Base-by-base conservation (phyloP, 23 tunicate genomes). In the Trididemnum clinides region DNA sequence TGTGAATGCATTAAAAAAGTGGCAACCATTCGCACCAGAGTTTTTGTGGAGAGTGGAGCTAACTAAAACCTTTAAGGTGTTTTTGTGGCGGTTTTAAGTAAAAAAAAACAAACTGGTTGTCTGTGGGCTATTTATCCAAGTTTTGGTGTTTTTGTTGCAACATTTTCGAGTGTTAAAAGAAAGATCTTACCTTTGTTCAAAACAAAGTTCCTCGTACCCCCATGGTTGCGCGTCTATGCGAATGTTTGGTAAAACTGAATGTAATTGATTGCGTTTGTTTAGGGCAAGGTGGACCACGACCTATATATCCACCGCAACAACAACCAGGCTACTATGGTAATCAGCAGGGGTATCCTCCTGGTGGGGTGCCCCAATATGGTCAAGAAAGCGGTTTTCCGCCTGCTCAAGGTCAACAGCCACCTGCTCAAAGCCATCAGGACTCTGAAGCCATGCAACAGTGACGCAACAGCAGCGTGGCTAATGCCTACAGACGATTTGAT, bases 281-380 rank as follows among this genome's bases (percentile, higher is more conserved):
- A 59, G 66, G 66, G 5, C 66, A 59, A 4, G 66, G 66, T 28
- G 66, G 66, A 4, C 5, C 66, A 19, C 66, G 66, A 3, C 66
- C 66, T 4, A 59, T 10, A 3, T 59, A 59, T 31, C 75, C 37
- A 3, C 75, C 75, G 10, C 54, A 10, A 15, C 54, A 44, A 10
- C 75, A 66, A 66, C 22, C 75, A 29, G 23, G 27, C 4, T 66
- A 66, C 75, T 66, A 29, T 66, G 75, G 75, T 5, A 66, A 66
- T 23, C 75, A 66, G 37, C 75, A 10, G n/a, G 37, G 37, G 7
- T 29, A 6, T 37, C 7, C 10, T 6, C 75, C 75, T 32, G 66
- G 66, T 10, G 5, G 27, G 22, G 5, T 59, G 20, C 66, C 66
- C 23, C 66, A 59, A n/a, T 59, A 59, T n/a, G 27, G 27, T 4